Evolutionary conservation across 2,113 vertebrate genomes (phyloP), one percentile per base, ranked within the genome.

Genomic region (Actenoides lindsayi): DNA sequence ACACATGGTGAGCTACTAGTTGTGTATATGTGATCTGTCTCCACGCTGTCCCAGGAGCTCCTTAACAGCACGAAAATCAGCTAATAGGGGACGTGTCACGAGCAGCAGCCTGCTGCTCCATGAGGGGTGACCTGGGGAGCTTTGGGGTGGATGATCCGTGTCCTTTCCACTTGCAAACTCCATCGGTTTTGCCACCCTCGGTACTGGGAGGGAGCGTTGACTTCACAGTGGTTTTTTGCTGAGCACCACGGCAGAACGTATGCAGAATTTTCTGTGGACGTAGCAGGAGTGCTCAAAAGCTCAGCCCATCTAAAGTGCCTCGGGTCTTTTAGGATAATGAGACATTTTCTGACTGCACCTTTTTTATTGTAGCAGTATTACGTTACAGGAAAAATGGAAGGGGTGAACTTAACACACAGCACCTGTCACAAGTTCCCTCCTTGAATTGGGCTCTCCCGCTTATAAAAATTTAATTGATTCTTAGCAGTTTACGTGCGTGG

Each of bases 321-420:
- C 83, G 8, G 93, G 96, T 83, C 76, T 93, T 89, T 81, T 16
- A 89, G 84, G 89, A 89, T 96, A 95, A 97, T 90, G 93, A 97
- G 95, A 62, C 80, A 39, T 97, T 97, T 96, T 96, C 85, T 82
- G 89, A 90, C 83, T 75, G 54, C 60, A 85, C 92, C 96, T 97
- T 96, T 51, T 98, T 97, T 97, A 97, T 97, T 97, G 91, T 87
- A 75, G 67, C 90, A 94, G 54, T 96, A 91, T 97, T 92, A 70
- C 10, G 4, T 93, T 91, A 89, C 94, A 69, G 51, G 76, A 90
- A 89, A 95, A 84, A 39, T 48, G 28, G 59, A 57, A 35, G 53
- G 54, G 56, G 68, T 39, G 67, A 73, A 51, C 82, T 87, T 96
- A 96, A 97, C 95, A 67, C 91, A 30, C 31, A 90, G 95, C 97